Evolutionary conservation across 2,113 vertebrate genomes (phyloP).

Genomic region (Gymnobelideus leadbeateri): DNA sequence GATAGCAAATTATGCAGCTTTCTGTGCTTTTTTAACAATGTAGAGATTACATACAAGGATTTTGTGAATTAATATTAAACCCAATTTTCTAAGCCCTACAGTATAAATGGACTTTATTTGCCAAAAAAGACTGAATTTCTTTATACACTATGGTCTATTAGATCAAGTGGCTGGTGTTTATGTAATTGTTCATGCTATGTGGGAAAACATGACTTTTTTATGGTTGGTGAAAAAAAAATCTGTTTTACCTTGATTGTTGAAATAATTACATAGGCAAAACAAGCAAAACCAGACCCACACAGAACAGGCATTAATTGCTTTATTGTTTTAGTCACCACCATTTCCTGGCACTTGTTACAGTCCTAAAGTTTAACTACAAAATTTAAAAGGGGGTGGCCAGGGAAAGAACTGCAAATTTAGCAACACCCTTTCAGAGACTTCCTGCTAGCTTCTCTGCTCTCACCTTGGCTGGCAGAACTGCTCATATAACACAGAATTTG

Average conservation of each 20-base stretch:
- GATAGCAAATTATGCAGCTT: background rate
- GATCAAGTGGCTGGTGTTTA: background rate
- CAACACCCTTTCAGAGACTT: background rate
- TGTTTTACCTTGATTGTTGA: background rate
- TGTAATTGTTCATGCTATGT: background rate
- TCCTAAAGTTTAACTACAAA: slow-evolving; percentile 3
- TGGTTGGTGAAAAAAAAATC: background rate
- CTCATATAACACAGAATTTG: background rate
- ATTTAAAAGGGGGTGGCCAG: background rate
- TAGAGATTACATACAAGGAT: background rate
- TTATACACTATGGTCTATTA: background rate
- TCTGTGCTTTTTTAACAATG: background rate
- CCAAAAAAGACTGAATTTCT: background rate
- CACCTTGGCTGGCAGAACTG: background rate
- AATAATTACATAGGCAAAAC: background rate
- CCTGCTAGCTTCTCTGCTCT: background rate
- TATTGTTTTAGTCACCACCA: slow-evolving; percentile 10
- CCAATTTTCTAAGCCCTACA: background rate
- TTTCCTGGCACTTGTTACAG: background rate
- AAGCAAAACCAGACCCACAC: background rate
- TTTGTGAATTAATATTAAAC: background rate
- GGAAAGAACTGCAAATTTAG: background rate
- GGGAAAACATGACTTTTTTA: background rate
- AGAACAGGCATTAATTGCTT: background rate
- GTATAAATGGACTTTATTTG: background rate